phyloP scores from a whole-genome alignment of 2,113 vertebrate species.

The Syngnathus scovelli region DNA sequence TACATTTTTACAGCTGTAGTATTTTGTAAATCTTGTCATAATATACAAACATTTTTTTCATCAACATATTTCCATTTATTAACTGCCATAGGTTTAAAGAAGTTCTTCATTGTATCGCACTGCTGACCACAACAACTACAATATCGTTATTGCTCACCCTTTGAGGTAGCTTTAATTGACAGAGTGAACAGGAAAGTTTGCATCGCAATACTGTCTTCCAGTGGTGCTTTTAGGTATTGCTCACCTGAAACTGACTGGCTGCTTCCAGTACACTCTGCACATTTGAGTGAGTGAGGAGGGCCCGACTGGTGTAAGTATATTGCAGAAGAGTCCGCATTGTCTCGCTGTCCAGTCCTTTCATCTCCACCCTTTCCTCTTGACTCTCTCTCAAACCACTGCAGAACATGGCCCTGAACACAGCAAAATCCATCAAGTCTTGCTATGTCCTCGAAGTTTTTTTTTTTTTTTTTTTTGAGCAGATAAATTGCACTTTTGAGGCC shows the following conservation, averaged over 20 bases:
- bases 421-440: background rate
- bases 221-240: background rate
- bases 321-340: slow-evolving; percentile 87
- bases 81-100: too few relatives aligned
- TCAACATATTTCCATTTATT: too few relatives aligned
- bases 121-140: too few relatives aligned
- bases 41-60: too few relatives aligned
- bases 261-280: slow-evolving; percentile 90
- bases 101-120: too few relatives aligned
- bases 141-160: too few relatives aligned
- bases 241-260: slow-evolving; percentile 92
- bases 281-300: slow-evolving; percentile 85
- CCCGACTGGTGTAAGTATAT: slow-evolving; percentile 92
- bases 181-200: too few relatives aligned
- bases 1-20: too few relatives aligned
- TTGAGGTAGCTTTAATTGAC: too few relatives aligned
- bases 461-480: background rate
- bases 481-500: background rate
- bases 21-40: too few relatives aligned
- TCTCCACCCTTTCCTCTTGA: slow-evolving; percentile 83
- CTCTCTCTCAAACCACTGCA: slow-evolving; percentile 92
- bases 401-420: slow-evolving; percentile 88
- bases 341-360: slow-evolving; percentile 85
- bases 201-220: slow-evolving; percentile 79
- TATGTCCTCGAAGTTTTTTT: background rate